phyloP scores from a whole-genome alignment of 1,140 invertebrate species.

The Aricia agestis region DNA sequence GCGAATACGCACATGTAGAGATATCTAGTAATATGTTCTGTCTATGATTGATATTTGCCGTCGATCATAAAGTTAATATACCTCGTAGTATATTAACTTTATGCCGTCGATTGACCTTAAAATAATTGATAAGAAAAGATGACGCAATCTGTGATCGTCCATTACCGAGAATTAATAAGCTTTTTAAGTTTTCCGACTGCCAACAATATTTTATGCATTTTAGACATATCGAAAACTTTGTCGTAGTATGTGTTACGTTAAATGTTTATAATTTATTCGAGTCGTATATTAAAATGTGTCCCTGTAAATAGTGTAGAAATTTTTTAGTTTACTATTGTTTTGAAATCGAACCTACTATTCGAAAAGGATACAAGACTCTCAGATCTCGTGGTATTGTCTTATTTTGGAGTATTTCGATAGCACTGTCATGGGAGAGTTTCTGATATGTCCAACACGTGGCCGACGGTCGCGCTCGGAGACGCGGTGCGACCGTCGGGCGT shows the following conservation, averaged over 20 bases:
- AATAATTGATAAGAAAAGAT: too few species aligned
- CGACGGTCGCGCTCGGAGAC: too few species aligned
- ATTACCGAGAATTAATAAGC: too few species aligned
- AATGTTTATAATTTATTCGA: neutral
- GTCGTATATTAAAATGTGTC: neutral
- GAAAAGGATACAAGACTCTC: neutral
- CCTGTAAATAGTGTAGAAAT: neutral
- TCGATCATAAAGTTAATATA: too few species aligned
- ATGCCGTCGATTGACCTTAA: too few species aligned
- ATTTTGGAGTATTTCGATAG: neutral
- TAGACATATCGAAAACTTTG: constrained; percentile 12
- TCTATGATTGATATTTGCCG: too few species aligned
- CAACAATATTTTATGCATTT: neutral
- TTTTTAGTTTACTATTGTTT: neutral
- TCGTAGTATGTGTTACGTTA: neutral
- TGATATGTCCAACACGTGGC: neutral
- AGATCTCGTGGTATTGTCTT: neutral
- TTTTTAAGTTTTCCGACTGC: neutral
- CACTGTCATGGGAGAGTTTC: neutral
- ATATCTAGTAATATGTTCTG: too few species aligned
- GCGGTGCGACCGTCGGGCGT: too few species aligned
- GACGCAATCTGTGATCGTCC: too few species aligned
- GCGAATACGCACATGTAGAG: too few species aligned
- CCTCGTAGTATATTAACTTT: too few species aligned
- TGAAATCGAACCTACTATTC: neutral